phyloP scores from a whole-genome alignment of 2,113 vertebrate species.

The Tetrao urogallus region DNA sequence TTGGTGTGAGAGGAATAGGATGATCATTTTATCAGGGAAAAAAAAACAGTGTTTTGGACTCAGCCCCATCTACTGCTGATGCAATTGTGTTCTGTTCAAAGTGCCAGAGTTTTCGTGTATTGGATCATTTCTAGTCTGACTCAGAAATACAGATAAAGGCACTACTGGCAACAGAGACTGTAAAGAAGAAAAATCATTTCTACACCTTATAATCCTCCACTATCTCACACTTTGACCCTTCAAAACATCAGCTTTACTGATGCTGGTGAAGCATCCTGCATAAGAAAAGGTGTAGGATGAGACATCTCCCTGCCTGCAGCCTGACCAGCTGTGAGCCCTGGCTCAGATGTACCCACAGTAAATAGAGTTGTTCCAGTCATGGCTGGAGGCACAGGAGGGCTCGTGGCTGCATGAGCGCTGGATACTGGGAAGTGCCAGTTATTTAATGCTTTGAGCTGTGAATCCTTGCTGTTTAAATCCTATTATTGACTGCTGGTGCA shows the following conservation, averaged over 20 bases:
- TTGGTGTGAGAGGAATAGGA: background rate
- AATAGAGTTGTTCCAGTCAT: background rate
- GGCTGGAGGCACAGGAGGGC: background rate
- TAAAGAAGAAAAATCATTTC: conserved; percentile 28
- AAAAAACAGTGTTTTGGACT: background rate
- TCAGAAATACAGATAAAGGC: conserved; percentile 26
- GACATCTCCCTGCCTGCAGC: background rate
- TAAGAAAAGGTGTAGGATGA: background rate
- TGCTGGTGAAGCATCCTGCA: background rate
- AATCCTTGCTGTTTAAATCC: conserved; percentile 7
- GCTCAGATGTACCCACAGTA: background rate
- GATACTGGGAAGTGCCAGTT: background rate
- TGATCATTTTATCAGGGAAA: background rate
- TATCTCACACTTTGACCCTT: conserved; percentile 1
- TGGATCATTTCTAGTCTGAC: conserved; percentile 16
- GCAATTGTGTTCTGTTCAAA: background rate
- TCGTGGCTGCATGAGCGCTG: background rate
- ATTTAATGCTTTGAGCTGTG: background rate
- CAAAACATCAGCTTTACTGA: background rate
- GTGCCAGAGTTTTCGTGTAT: background rate
- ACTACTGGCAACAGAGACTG: conserved; percentile 5
- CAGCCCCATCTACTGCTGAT: background rate
- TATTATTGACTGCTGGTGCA: background rate
- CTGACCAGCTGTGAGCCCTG: background rate
- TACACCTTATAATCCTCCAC: conserved; percentile 19